Conservation (phyloP, 2,113 vertebrate genomes). For the Lampris incognitus region DNA sequence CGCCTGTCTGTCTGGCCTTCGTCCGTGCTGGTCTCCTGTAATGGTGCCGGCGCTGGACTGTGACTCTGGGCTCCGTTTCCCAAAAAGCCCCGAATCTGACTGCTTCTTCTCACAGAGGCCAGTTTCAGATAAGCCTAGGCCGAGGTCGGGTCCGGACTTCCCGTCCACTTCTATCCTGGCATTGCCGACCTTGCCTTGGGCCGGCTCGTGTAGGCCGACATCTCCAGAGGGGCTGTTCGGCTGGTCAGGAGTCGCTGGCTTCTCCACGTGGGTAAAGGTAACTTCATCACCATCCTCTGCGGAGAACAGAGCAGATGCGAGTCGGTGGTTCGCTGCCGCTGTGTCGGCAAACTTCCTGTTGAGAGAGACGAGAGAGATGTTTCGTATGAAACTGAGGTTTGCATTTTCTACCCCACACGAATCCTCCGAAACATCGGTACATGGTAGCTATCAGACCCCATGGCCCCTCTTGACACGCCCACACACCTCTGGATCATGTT, state of each 20-base stretch:
- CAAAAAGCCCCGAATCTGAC: conserved; percentile 23
- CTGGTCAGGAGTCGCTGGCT: conserved; percentile 25
- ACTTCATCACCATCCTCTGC: conserved; percentile 55
- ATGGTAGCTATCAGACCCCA: not conserved
- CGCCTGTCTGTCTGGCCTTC: conserved; percentile 15
- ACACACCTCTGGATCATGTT: conserved; percentile 88
- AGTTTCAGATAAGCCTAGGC: conserved; percentile 12
- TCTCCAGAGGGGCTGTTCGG: conserved; percentile 8
- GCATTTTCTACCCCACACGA: not conserved
- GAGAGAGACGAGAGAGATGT: conserved; percentile 7
- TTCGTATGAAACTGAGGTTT: not conserved
- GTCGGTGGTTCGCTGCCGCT: conserved; percentile 83
- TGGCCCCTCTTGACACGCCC: not conserved
- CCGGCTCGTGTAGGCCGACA: conserved; percentile 14
- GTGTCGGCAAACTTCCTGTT: conserved; percentile 86
- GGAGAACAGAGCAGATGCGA: conserved; percentile 73
- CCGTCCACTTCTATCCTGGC: not conserved
- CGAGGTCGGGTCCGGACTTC: not conserved
- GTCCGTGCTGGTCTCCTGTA: conserved; percentile 14
- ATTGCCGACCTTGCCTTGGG: not conserved
- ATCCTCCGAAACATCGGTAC: no score
- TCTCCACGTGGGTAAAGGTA: conserved; percentile 18
- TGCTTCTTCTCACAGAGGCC: conserved; percentile 42
- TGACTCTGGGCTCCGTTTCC: conserved; percentile 32
- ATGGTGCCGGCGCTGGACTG: not conserved